Percentiles rank a stretch among this genome's conserved stretches.
Conservation (phyloP, 2,888 invertebrate species). For the Hydriomena furcata region DNA sequence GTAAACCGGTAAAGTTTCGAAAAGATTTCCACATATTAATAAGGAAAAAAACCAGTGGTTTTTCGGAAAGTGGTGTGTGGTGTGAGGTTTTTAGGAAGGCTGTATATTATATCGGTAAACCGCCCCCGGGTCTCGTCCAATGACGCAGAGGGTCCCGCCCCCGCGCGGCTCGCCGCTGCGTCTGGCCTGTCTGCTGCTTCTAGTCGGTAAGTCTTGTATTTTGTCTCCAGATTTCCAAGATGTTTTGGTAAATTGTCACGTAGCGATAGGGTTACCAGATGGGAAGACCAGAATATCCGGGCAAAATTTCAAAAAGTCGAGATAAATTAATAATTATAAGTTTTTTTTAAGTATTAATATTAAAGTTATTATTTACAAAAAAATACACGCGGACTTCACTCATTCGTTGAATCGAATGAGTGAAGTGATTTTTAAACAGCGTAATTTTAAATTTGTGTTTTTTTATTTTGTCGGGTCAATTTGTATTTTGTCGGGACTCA, state of each 20-base stretch:
- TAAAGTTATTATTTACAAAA: too few species aligned
- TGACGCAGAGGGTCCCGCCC: slow-evolving; percentile 73
- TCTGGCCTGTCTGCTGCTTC: slow-evolving; percentile 56
- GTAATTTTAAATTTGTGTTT: too few species aligned
- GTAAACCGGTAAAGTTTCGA: slow-evolving; percentile 18
- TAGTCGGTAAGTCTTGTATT: slow-evolving; percentile 62
- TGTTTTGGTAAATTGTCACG: slow-evolving; percentile 15
- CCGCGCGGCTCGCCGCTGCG: slow-evolving; percentile 54
- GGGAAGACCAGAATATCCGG: too few species aligned
- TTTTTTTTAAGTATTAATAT: too few species aligned
- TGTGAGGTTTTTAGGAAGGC: slow-evolving; percentile 38
- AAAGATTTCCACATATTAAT: slow-evolving; percentile 9
- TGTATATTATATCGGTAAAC: slow-evolving; percentile 47
- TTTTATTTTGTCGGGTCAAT: too few species aligned
- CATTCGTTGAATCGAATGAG: too few species aligned
- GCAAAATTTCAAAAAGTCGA: too few species aligned
- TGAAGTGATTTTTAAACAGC: too few species aligned
- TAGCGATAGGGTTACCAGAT: not conserved
- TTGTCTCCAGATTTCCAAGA: slow-evolving; percentile 4
- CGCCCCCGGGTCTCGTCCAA: slow-evolving; percentile 73
- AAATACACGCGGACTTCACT: too few species aligned
- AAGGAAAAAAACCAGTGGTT: slow-evolving; percentile 20
- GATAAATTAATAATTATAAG: too few species aligned
- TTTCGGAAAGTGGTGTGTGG: slow-evolving; percentile 30
- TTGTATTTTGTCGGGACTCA: too few species aligned